Evolutionary conservation across 2,113 vertebrate species (phyloP).

Genomic region (Channa maculata): DNA sequence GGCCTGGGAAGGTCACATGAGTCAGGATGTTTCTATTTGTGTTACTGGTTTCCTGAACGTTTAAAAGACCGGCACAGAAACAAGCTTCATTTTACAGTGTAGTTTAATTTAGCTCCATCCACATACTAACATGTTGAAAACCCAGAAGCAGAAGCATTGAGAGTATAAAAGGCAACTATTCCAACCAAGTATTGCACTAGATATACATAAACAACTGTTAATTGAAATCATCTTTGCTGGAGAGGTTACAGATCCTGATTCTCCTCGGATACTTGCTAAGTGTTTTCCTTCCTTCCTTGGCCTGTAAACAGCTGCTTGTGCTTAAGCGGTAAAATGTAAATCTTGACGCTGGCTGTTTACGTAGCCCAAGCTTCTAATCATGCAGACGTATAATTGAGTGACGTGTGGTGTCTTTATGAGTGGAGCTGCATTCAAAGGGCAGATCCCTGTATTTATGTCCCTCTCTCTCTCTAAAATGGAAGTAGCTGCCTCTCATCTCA

Average conservation of each 20-base stretch:
- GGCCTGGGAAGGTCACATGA: slow-evolving; percentile 54
- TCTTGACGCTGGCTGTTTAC: slow-evolving; percentile 86
- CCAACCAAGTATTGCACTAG: slow-evolving; percentile 47
- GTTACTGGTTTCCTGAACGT: slow-evolving; percentile 34
- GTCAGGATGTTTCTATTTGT: slow-evolving; percentile 41
- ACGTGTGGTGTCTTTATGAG: slow-evolving; percentile 85
- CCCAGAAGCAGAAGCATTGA: slow-evolving; percentile 2
- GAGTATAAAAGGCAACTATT: slow-evolving; percentile 39
- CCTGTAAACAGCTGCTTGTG: slow-evolving; percentile 85
- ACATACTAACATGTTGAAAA: slow-evolving; percentile 32
- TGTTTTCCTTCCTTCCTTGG: slow-evolving; percentile 71
- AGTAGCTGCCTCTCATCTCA: slow-evolving; percentile 70
- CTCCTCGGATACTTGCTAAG: slow-evolving; percentile 66
- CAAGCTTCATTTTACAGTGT: slow-evolving; percentile 7
- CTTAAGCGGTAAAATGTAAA: slow-evolving; percentile 86
- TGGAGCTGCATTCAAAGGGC: slow-evolving; percentile 84
- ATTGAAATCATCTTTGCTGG: slow-evolving; percentile 47
- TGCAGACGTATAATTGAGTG: slow-evolving; percentile 85
- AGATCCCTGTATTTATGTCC: slow-evolving; percentile 84
- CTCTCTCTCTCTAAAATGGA: slow-evolving; percentile 78
- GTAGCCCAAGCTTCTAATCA: slow-evolving; percentile 87
- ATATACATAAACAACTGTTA: slow-evolving; percentile 67
- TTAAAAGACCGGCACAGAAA: slow-evolving; percentile 28
- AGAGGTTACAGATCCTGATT: slow-evolving; percentile 29
- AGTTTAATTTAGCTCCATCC: slow-evolving; percentile 9